Conservation (phyloP, 2,888 invertebrate genomes). For the Pantelozetes paolii region DNA sequence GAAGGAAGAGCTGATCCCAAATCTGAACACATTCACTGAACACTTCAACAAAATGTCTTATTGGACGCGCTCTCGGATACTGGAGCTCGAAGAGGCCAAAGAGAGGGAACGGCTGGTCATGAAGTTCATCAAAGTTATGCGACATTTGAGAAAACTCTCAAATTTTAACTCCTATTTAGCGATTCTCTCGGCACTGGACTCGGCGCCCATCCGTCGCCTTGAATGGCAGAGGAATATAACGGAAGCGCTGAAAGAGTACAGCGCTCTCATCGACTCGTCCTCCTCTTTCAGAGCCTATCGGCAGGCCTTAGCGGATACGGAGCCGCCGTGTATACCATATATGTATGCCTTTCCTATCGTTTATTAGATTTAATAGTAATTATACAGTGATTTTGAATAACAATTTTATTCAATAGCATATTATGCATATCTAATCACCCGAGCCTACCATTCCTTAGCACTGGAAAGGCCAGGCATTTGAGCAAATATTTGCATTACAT, state of each 20-base stretch:
- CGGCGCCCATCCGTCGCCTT: constrained; percentile 83
- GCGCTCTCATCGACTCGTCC: constrained; percentile 93
- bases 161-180: constrained; percentile 99
- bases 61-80: constrained; percentile 90
- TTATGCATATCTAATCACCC: background rate
- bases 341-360: constrained; percentile 67
- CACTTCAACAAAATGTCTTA: constrained; percentile 99
- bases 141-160: constrained; percentile 90
- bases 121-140: constrained; percentile 98
- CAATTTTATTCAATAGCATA: too few species aligned
- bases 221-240: constrained; percentile 89
- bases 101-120: constrained; percentile 90
- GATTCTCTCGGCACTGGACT: constrained; percentile 89
- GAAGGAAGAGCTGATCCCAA: constrained; percentile 92
- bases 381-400: too few species aligned
- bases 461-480: background rate
- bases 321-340: constrained; percentile 98
- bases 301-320: constrained; percentile 85
- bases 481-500: background rate
- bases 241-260: constrained; percentile 82
- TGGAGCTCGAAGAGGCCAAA: constrained; percentile 84
- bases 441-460: background rate
- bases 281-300: constrained; percentile 96
- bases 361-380: too few species aligned
- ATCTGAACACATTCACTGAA: constrained; percentile 92